Percentiles rank a stretch among this genome's conserved stretches.
These are phyloP conservation scores for Trichechus manatus DNA, from an alignment of 2,113 vertebrate genomes.

Conservation along the genomic window DNA sequence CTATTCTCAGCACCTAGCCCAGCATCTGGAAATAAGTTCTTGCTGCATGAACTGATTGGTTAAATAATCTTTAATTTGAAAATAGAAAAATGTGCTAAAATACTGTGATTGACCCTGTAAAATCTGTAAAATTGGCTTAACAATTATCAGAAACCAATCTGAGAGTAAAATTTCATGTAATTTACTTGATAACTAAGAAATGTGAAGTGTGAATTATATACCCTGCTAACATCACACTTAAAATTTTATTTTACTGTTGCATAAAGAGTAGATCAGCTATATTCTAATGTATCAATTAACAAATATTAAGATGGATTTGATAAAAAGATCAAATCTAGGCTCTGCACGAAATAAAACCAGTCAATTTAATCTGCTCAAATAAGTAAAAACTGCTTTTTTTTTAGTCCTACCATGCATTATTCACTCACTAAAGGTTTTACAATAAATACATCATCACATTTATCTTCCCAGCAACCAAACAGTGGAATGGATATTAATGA, in stretches of 20 bases:
- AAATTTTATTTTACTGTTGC: not conserved
- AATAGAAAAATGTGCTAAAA: slow-evolving; percentile 2
- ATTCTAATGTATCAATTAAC: not conserved
- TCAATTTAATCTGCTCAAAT: not conserved
- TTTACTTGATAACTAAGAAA: slow-evolving; percentile 8
- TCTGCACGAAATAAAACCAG: not conserved
- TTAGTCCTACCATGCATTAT: not conserved
- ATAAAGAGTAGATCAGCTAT: not conserved
- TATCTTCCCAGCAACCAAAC: not conserved
- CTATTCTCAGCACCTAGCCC: not conserved
- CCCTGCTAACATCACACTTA: not conserved
- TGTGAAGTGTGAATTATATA: not conserved
- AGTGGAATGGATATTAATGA: too few species aligned
- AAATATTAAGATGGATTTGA: slow-evolving; percentile 6
- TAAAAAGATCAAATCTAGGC: slow-evolving; percentile 26
- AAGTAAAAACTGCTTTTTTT: not conserved
- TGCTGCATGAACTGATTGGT: not conserved
- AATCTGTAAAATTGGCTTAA: not conserved
- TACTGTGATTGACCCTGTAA: not conserved
- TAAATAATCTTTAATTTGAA: slow-evolving; percentile 25
- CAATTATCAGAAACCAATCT: not conserved
- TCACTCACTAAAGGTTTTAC: not conserved
- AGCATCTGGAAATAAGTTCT: not conserved
- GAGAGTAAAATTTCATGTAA: not conserved
- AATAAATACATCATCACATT: not conserved